Base-by-base conservation (phyloP, 2,797 vertebrate genomes). In the Hypotaenidia okinawae region DNA sequence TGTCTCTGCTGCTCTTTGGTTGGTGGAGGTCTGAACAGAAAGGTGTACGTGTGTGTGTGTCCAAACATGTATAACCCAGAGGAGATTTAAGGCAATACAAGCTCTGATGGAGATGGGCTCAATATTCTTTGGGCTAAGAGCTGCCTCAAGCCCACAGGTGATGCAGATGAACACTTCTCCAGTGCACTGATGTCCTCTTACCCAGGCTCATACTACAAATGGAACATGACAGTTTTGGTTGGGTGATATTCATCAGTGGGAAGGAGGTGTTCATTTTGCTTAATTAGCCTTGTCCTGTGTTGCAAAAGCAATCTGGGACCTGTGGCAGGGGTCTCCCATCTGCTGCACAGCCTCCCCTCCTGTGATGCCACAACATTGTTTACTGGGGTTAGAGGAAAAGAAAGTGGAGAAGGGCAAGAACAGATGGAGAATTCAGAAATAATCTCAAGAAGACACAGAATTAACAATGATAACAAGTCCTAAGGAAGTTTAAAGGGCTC, bases 41-140 rank as follows among this genome's bases (percentile, higher is more conserved):
- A 73, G 28, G 10, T 39, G 28, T 23, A 5, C 0, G 0, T 19
- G 9, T 35, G 27, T 35, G 27, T 32, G 7, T 39, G 47, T 24
- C 27, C 32, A 27, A 7, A 10, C 30, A 8, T 1, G 1, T n/a
- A 11, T 16, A 75, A 78, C 22, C 43, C 49, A 58, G 18, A 32
- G 28, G 59, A 68, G 10, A 6, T 69, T 66, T 69, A 58, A 30
- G 32, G 82, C 32, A 30, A 51, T 22, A 10, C 3, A 69, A 5
- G 22, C 73, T 79, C 59, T 85, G 33, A 8, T 51, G 41, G 70
- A 89, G 70, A 16, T n/a, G 18, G 10, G 68, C 32, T 5, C 32
- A 24, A 9, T 52, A 45, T n/a, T 32, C 11, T 22, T 33, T 7
- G 69, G 35, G n/a, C 17, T n/a, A 30, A 54, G 24, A 73, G 19